These are phyloP conservation scores for Grapholita molesta DNA, from an alignment of 1,140 invertebrate species.

Conservation along the genomic window DNA sequence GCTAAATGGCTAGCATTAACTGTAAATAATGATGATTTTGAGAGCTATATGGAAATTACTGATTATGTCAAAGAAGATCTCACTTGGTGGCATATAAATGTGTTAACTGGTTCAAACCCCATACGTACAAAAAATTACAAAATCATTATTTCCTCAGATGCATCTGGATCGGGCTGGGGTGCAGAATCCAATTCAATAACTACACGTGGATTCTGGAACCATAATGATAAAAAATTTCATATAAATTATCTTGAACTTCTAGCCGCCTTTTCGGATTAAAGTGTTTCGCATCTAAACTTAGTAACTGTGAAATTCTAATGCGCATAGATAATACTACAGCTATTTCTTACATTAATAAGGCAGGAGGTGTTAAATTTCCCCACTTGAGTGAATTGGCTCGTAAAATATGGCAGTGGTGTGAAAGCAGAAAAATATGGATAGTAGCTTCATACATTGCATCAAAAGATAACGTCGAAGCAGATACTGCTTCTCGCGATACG, in stretches of 20 bases:
- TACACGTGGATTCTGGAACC: conserved; percentile 34
- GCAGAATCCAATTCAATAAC: conserved; percentile 24
- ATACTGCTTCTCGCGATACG: conserved; percentile 20
- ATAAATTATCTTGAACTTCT: conserved; percentile 33
- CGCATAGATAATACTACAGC: conserved; percentile 37
- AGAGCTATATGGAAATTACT: not conserved
- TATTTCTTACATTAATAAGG: conserved; percentile 22
- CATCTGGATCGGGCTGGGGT: conserved; percentile 32
- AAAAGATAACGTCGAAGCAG: conserved; percentile 28
- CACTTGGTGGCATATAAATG: conserved; percentile 6
- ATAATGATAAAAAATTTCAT: conserved; percentile 20
- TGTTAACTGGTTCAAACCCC: not conserved
- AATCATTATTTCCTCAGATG: conserved; percentile 17
- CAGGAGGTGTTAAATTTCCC: conserved; percentile 22
- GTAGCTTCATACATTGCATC: conserved; percentile 32
- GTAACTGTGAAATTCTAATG: conserved; percentile 31
- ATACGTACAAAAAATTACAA: not conserved
- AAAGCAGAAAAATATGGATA: conserved; percentile 33
- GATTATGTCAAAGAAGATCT: conserved; percentile 11
- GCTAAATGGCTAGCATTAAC: conserved; percentile 2
- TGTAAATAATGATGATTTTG: conserved; percentile 11
- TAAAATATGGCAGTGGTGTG: conserved; percentile 37
- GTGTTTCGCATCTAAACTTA: conserved; percentile 34
- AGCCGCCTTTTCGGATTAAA: conserved; percentile 38
- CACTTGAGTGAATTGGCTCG: conserved; percentile 30